These are phyloP conservation scores for Lagocephalus sceleratus DNA, from an alignment of 2,797 vertebrate species.

Conservation along the genomic window DNA sequence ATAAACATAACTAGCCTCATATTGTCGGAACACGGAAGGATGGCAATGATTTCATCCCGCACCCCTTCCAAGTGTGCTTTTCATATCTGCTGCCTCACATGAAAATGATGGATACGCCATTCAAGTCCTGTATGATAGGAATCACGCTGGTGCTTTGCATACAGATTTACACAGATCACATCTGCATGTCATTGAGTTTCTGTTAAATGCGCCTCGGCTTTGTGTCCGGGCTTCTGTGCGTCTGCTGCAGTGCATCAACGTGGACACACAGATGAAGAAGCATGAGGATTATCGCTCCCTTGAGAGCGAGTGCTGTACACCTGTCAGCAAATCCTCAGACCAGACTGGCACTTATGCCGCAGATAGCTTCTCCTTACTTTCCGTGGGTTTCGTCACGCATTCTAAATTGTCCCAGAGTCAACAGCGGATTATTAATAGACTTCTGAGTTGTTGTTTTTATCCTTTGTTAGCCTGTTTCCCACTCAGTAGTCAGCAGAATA, in stretches of 20 bases:
- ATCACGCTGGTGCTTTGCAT: slow-evolving; percentile 62
- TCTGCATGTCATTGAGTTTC: slow-evolving; percentile 61
- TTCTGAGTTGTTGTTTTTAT: slow-evolving; percentile 34
- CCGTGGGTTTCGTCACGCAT: slow-evolving; percentile 38
- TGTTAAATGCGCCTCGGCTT: slow-evolving; percentile 43
- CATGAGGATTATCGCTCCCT: slow-evolving; percentile 55
- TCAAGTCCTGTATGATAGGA: slow-evolving; percentile 46
- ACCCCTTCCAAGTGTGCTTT: slow-evolving; percentile 36
- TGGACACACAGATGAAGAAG: slow-evolving; percentile 45
- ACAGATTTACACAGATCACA: slow-evolving; percentile 58
- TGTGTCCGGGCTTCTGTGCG: slow-evolving; percentile 6
- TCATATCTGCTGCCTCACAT: slow-evolving; percentile 50
- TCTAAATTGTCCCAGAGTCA: slow-evolving; percentile 41
- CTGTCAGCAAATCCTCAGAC: slow-evolving; percentile 60
- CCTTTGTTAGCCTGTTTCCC: slow-evolving; percentile 64
- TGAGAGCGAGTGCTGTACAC: slow-evolving; percentile 44
- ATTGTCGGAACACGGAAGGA: slow-evolving; percentile 23
- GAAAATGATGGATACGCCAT: slow-evolving; percentile 66
- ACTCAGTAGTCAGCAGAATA: slow-evolving; percentile 64
- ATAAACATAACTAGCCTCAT: slow-evolving; percentile 48
- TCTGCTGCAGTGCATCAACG: slow-evolving; percentile 25
- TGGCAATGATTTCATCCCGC: slow-evolving; percentile 34
- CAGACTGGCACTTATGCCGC: slow-evolving; percentile 58
- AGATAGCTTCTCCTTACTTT: slow-evolving; percentile 49
- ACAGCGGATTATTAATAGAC: slow-evolving; percentile 61